Percentiles rank a stretch among this genome's conserved stretches.
Conservation (phyloP, 1,140 invertebrate genomes). For the Heterodera schachtii region DNA sequence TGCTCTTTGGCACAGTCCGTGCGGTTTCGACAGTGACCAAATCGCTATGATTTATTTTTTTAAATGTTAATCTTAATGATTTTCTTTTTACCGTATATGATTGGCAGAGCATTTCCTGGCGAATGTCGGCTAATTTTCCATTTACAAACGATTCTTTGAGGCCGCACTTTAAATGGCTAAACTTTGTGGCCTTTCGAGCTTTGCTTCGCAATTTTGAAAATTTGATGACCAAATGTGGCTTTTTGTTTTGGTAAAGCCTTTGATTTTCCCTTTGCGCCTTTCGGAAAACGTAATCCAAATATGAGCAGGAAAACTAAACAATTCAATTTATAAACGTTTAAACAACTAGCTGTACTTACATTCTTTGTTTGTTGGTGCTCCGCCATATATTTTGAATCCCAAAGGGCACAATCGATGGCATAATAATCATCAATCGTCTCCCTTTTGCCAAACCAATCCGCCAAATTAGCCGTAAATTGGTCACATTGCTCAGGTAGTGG, state of each 20-base stretch:
- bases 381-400: constrained; percentile 53
- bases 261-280: constrained; percentile 50
- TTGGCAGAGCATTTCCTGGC: constrained; percentile 8
- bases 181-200: constrained; percentile 1
- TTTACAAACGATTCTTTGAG: constrained; percentile 11
- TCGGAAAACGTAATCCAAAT: constrained; percentile 55
- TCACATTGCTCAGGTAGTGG: constrained; percentile 38
- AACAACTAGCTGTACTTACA: neutral
- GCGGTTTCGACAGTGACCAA: constrained; percentile 23
- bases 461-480: constrained; percentile 43
- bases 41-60: constrained; percentile 19
- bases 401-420: constrained; percentile 15
- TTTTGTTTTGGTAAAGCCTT: constrained; percentile 9
- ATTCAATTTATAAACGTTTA: neutral
- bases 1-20: constrained; percentile 25
- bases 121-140: neutral
- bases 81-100: constrained; percentile 8
- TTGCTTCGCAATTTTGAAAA: constrained; percentile 35
- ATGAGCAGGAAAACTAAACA: constrained; percentile 34
- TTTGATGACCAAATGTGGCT: constrained; percentile 36
- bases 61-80: neutral
- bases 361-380: constrained; percentile 23
- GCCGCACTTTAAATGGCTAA: constrained; percentile 14
- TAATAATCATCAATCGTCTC: constrained; percentile 3
- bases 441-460: constrained; percentile 40